Evolutionary conservation across 2,113 vertebrate species (phyloP), one percentile per base, ranked within the genome.

Genomic region (Garra rufa): DNA sequence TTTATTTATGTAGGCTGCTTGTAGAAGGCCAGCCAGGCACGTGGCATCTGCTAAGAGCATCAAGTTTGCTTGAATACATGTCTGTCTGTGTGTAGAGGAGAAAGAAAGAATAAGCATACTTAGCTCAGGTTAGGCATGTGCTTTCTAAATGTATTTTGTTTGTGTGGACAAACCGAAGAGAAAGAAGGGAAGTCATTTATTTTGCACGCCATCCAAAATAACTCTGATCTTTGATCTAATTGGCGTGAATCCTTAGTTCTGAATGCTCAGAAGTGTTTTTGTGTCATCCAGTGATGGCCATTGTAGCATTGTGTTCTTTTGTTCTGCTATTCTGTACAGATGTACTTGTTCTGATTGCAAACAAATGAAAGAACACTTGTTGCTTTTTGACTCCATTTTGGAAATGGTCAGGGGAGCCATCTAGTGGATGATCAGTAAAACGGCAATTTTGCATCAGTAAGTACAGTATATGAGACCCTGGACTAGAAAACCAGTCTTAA

Each of bases 351-450:
- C 30, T 69, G 3, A 57, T 21, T 70, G 34, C 34, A 70, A 70
- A 11, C 21, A 41, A n/a, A 70, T 41, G 1, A 13, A 70, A 38
- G 5, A 21, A 6, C 19, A n/a, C 9, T n/a, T n/a, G 34, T 41
- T 69, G 65, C 34, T 41, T 41, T 7, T 69, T 41, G 9, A 21
- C 21, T 44, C 1, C 6, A 15, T 71, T 73, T 26, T 10, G 41
- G 41, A 73, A 44, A 44, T 26, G 69, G 70, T 46, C n/a, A 24
- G 41, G 70, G 41, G 70, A 14, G 70, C 70, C 70, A 73, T 73
- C 70, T 73, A 24, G 70, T 73, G 70, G 70, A 73, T 46, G 21
- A 73, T 73, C 41, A 70, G n/a, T 24, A 10, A 24, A 59, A 59
- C 55, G 11, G 30, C 4, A 11, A 41, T 69, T 69, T 41, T 69